Evolutionary conservation across 2,113 vertebrate species (phyloP).

Genomic region (Guaruba guarouba): DNA sequence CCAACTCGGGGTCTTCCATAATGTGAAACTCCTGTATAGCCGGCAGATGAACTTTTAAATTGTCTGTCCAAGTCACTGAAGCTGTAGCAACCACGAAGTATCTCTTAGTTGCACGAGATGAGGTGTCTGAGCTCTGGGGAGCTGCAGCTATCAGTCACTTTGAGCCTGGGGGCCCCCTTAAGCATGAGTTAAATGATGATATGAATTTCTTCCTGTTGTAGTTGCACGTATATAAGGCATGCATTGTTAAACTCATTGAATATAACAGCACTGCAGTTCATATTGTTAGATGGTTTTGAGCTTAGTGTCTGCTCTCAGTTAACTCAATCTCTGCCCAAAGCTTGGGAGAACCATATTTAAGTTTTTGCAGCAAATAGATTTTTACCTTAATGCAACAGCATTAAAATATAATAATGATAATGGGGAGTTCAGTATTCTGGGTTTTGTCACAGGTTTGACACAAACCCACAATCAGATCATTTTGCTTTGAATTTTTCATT

Average conservation of each 20-base stretch:
- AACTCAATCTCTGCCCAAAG: neutral
- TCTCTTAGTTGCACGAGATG: neutral
- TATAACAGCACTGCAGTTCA: neutral
- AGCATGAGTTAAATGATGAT: neutral
- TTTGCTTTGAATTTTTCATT: neutral
- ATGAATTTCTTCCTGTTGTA: neutral
- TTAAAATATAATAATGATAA: neutral
- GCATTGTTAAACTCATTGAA: neutral
- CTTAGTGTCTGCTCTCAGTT: neutral
- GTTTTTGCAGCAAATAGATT: neutral
- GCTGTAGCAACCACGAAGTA: neutral
- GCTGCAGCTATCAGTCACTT: neutral
- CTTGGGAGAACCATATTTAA: neutral
- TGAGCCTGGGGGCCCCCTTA: neutral
- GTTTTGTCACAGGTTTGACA: neutral
- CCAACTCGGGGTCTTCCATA: neutral
- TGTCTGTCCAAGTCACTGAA: neutral
- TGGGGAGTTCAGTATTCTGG: neutral
- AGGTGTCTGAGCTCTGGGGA: neutral
- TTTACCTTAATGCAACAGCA: neutral
- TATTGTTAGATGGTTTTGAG: neutral
- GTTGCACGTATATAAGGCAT: neutral
- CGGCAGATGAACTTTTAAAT: neutral
- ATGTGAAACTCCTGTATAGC: neutral
- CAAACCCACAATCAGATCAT: neutral